Evolutionary conservation across 2,797 vertebrate species (phyloP), one percentile per base, ranked within the genome.

Genomic region (Enteromius viviparus): DNA sequence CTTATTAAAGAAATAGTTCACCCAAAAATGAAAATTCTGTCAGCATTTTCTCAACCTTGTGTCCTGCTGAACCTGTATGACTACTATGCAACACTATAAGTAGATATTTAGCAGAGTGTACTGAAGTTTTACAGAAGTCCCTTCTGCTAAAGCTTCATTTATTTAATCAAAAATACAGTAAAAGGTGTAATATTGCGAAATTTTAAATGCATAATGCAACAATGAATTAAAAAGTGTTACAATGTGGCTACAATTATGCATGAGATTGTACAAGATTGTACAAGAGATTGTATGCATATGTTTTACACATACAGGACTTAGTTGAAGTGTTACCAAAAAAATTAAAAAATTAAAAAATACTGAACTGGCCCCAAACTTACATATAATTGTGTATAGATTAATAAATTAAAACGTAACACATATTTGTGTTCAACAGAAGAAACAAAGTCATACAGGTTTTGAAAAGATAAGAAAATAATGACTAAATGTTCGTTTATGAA

Each of bases 1-100:
- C 65, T 74, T 71, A 65, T 82, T 76, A 71, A 79, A 75, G 68
- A 51, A 29, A 62, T 72, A 62, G 69, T 62, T 49, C 42, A 65
- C 42, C 23, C 14, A 21, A 76, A 78, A 62, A 65, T 65, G 26
- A 49, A 65, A 65, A 78, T 65, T 6, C 23, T 62, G 58, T 47
- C 2, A 77, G 42, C 21, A 23, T 81, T 64, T 72, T 19, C 23
- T 45, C 7, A 17, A 21, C n/a, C n/a, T 72, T 11, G 3, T 60
- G 21, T 72, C 19, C 17, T 29, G 15, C 8, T 47, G 29, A 42
- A 60, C n/a, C 26, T 23, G 40, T 8, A 17, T 47, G 53, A 45
- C 19, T 60, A 6, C 9, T 64, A 12, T 49, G 55, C 42, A 64
- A 51, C 55, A 74, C 12, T 47, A 47, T 47, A 14, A 69, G 9